Evolutionary conservation across 1,140 invertebrate genomes (phyloP).

Genomic region (Sarcophaga bullata): DNA sequence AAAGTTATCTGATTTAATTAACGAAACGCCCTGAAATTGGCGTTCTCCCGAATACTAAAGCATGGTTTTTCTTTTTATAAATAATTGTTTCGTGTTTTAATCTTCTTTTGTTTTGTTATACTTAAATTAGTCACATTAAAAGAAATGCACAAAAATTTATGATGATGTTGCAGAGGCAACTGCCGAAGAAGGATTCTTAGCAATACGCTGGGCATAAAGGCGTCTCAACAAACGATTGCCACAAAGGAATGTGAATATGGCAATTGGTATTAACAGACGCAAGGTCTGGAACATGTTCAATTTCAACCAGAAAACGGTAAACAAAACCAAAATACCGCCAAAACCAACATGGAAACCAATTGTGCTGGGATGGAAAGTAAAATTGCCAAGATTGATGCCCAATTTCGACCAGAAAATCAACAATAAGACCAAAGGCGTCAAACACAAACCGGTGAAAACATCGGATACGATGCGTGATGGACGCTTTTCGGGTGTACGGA

Average conservation of each 20-base stretch:
- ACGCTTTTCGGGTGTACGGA: slow-evolving; percentile 90
- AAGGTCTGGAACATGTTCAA: slow-evolving; percentile 97
- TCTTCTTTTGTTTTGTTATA: not conserved
- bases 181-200: slow-evolving; percentile 44
- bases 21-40: too few relatives aligned
- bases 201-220: slow-evolving; percentile 55
- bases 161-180: slow-evolving; percentile 18
- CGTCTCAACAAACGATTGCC: slow-evolving; percentile 88
- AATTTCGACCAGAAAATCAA: slow-evolving; percentile 88
- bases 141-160: slow-evolving; percentile 27
- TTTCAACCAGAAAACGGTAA: slow-evolving; percentile 89
- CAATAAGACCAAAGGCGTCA: slow-evolving; percentile 85
- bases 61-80: not conserved
- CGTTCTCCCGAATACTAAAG: too few relatives aligned
- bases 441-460: slow-evolving; percentile 86
- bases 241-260: slow-evolving; percentile 87
- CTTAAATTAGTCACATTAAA: slow-evolving; percentile 35
- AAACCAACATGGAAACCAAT: slow-evolving; percentile 89
- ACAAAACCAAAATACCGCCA: slow-evolving; percentile 86
- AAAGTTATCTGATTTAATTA: too few relatives aligned
- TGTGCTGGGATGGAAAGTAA: slow-evolving; percentile 81
- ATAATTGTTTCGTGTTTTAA: not conserved
- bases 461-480: slow-evolving; percentile 89
- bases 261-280: slow-evolving; percentile 86
- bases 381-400: slow-evolving; percentile 88